phyloP scores from a whole-genome alignment of 2,888 invertebrate genomes.

The Coleophora flavipennella region DNA sequence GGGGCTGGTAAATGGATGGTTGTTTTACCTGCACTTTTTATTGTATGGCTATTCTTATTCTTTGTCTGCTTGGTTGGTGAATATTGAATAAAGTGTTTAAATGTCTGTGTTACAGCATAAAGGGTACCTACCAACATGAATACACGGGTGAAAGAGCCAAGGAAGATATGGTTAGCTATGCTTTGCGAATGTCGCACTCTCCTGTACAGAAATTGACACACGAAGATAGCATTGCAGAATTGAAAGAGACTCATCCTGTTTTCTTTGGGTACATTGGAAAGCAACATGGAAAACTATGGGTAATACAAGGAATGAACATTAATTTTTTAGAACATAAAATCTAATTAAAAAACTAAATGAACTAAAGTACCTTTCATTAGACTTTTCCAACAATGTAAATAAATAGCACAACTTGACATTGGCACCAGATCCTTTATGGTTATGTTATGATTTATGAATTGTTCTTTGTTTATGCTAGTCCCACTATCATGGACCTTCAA shows the following conservation, averaged over 20 bases:
- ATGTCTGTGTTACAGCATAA: slow-evolving; percentile 75
- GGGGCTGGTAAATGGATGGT: too few species aligned
- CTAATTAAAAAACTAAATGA: too few species aligned
- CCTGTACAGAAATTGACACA: slow-evolving; percentile 86
- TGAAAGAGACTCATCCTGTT: slow-evolving; percentile 82
- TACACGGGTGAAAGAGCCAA: slow-evolving; percentile 90
- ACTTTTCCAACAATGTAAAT: too few species aligned
- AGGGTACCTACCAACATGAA: slow-evolving; percentile 82
- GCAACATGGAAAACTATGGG: slow-evolving; percentile 83
- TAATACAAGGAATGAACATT: slow-evolving; percentile 33
- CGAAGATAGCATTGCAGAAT: slow-evolving; percentile 82
- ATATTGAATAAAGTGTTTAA: background rate
- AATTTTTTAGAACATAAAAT: too few species aligned
- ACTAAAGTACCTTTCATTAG: too few species aligned
- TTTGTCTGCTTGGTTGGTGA: background rate
- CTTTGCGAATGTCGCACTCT: slow-evolving; percentile 88
- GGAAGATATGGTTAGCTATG: slow-evolving; percentile 93
- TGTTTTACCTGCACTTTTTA: too few species aligned
- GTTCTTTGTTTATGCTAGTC: too few species aligned
- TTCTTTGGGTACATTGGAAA: slow-evolving; percentile 92
- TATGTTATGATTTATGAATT: too few species aligned
- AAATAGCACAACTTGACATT: too few species aligned
- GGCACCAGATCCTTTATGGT: too few species aligned
- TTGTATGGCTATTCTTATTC: too few species aligned
- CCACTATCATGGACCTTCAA: too few species aligned